Percentiles rank a stretch among this genome's conserved stretches.
Evolutionary conservation across 1,140 invertebrate genomes (phyloP).

Genomic region (Parapsyche elsis): DNA sequence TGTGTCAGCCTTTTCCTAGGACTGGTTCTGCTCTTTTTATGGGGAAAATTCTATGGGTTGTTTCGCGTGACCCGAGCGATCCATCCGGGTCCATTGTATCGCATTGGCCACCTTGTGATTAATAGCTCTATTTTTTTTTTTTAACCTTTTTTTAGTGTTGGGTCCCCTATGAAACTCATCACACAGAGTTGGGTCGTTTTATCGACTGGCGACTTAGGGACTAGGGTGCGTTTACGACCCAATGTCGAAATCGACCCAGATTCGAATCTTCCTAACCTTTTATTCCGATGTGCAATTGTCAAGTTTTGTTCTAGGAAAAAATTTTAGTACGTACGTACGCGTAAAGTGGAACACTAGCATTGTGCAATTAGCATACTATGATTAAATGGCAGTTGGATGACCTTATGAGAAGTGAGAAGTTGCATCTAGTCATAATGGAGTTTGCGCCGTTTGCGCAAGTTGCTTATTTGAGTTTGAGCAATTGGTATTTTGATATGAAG

Average conservation of each 20-base stretch:
- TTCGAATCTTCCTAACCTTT: not conserved
- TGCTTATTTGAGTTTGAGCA: too few species aligned
- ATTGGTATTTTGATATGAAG: too few species aligned
- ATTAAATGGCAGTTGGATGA: not conserved
- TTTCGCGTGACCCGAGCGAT: not conserved
- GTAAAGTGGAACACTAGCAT: too few species aligned
- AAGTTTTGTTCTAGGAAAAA: not conserved
- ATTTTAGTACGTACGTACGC: not conserved
- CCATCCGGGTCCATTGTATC: constrained; percentile 19
- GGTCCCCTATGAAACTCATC: constrained; percentile 1
- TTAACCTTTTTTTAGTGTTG: not conserved
- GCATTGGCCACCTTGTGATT: constrained; percentile 8
- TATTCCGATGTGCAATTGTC: not conserved
- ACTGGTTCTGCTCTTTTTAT: not conserved
- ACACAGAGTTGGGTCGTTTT: not conserved
- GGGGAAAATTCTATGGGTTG: not conserved
- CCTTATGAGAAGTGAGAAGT: too few species aligned
- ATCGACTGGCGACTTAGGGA: not conserved
- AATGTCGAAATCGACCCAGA: too few species aligned
- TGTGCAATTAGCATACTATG: not conserved
- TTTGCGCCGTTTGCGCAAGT: too few species aligned
- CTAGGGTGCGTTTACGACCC: not conserved
- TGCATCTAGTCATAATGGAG: too few species aligned
- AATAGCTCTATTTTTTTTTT: constrained; percentile 14
- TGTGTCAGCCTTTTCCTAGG: not conserved